A percentile compares a stretch with the other conserved stretches of the same genome.
phyloP scores from a whole-genome alignment of 1,140 invertebrate genomes.

The Polyergus mexicanus region DNA sequence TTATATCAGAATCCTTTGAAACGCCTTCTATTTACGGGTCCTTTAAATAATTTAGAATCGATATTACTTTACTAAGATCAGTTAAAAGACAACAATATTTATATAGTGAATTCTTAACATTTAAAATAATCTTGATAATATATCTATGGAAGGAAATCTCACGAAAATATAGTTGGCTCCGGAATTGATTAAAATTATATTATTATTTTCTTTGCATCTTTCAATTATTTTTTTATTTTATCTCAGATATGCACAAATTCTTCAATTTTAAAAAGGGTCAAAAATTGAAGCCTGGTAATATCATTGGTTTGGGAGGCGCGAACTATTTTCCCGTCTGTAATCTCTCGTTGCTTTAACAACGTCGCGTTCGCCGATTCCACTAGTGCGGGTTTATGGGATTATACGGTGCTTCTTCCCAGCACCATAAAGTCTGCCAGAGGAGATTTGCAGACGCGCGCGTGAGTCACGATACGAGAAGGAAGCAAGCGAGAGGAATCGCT shows the following conservation, averaged over 20 bases:
- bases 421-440: slow-evolving; percentile 60
- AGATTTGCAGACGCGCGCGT: slow-evolving; percentile 57
- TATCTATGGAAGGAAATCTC: not conserved
- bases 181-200: not conserved
- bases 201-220: no score
- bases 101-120: not conserved
- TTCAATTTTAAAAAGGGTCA: not conserved
- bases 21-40: not conserved
- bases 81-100: not conserved
- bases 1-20: not conserved
- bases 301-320: slow-evolving; percentile 18
- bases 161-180: no score
- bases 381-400: slow-evolving; percentile 59
- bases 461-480: slow-evolving; percentile 65
- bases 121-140: not conserved
- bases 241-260: not conserved
- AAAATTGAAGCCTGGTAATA: slow-evolving; percentile 1
- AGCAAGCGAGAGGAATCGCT: slow-evolving; percentile 19
- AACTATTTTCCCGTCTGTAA: slow-evolving; percentile 65
- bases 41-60: not conserved
- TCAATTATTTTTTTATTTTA: not conserved
- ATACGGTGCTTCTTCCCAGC: slow-evolving; percentile 30
- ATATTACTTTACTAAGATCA: not conserved
- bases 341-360: slow-evolving; percentile 54
- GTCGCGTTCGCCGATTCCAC: slow-evolving; percentile 31